These are phyloP conservation scores for Oryzias sinensis DNA, from an alignment of 2,797 vertebrate genomes.

Conservation along the genomic window DNA sequence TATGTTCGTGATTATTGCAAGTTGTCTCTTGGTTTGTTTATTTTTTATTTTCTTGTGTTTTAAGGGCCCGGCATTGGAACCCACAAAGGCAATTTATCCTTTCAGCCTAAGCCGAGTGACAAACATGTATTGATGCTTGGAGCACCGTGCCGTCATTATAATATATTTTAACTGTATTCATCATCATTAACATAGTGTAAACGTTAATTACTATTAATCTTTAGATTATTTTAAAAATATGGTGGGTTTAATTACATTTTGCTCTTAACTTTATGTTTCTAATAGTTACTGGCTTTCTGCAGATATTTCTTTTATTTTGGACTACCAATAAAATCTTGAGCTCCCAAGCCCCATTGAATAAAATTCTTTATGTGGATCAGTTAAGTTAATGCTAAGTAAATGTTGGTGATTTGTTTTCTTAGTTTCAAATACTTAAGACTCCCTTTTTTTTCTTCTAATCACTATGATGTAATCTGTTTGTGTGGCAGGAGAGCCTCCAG, in stretches of 20 bases:
- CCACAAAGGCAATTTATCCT: slow-evolving; percentile 33
- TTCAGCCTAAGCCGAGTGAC: slow-evolving; percentile 16
- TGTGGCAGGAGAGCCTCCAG: slow-evolving; percentile 88
- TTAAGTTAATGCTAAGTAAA: too few species aligned
- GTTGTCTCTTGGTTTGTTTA: slow-evolving; percentile 13
- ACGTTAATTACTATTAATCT: too few species aligned
- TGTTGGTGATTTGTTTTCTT: neutral
- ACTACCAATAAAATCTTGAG: too few species aligned
- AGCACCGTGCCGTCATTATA: neutral
- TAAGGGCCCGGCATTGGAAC: slow-evolving; percentile 19
- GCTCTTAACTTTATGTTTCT: too few species aligned
- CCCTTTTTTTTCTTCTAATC: neutral
- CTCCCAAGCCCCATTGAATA: too few species aligned
- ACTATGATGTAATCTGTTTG: slow-evolving; percentile 15
- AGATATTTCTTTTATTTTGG: too few species aligned
- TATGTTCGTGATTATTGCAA: too few species aligned
- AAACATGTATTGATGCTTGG: neutral
- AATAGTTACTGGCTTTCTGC: too few species aligned
- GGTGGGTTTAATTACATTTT: too few species aligned
- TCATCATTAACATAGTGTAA: neutral
- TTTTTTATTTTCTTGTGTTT: slow-evolving; percentile 42
- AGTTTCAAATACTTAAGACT: neutral
- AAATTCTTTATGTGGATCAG: neutral
- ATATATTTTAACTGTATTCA: neutral
- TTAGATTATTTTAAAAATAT: too few species aligned